Evolutionary conservation across 2,797 vertebrate species (phyloP).

Genomic region (Delichon dasypus): DNA sequence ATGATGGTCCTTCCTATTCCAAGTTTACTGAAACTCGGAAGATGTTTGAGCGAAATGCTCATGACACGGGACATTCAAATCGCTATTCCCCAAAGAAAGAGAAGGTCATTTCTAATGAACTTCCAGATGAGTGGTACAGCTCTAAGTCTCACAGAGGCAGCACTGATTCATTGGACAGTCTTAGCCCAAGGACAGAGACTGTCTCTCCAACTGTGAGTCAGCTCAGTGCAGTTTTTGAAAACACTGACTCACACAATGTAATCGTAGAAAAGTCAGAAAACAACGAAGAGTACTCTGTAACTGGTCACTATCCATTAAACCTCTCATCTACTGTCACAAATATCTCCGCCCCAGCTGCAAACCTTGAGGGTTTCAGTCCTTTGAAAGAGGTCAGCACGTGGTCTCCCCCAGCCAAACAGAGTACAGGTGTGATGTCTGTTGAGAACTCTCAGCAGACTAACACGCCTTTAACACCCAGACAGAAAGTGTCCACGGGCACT

Average conservation of each 20-base stretch:
- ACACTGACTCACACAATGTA: slow-evolving; percentile 78
- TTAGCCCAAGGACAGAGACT: slow-evolving; percentile 93
- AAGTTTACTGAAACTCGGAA: slow-evolving; percentile 96
- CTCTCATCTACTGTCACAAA: slow-evolving; percentile 67
- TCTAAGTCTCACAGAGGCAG: slow-evolving; percentile 92
- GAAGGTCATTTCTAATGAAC: slow-evolving; percentile 83
- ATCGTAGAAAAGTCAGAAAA: slow-evolving; percentile 75
- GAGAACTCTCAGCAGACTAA: slow-evolving; percentile 59
- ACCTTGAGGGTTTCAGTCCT: slow-evolving; percentile 77
- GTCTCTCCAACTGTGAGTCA: slow-evolving; percentile 96
- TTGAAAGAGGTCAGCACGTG: slow-evolving; percentile 74
- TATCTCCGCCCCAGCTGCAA: slow-evolving; percentile 64
- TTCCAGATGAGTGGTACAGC: slow-evolving; percentile 88
- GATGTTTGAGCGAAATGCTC: slow-evolving; percentile 91
- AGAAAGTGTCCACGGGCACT: slow-evolving; percentile 60
- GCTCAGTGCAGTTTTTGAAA: slow-evolving; percentile 96
- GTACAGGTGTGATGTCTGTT: background rate
- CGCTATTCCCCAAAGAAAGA: slow-evolving; percentile 89
- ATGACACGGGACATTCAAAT: slow-evolving; percentile 84
- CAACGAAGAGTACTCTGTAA: slow-evolving; percentile 82
- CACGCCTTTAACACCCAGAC: background rate
- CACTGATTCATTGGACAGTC: slow-evolving; percentile 93
- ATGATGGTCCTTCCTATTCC: slow-evolving; percentile 79
- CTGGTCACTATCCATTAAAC: slow-evolving; percentile 77
- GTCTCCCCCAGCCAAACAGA: slow-evolving; percentile 64